These are phyloP conservation scores for Helicoverpa assulta DNA, from an alignment of 2,888 invertebrate species.

Conservation along the genomic window DNA sequence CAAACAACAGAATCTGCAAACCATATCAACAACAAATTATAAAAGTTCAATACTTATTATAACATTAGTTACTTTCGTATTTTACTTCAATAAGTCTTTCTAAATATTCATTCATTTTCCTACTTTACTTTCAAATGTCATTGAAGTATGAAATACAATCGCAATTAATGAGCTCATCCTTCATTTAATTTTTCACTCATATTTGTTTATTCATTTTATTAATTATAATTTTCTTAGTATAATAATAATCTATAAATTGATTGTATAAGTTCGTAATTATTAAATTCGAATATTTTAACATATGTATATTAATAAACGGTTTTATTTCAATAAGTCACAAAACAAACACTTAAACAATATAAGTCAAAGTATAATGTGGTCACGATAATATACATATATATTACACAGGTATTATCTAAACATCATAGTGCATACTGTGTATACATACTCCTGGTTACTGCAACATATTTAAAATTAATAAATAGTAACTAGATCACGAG, in stretches of 20 bases:
- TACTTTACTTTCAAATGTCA: conserved; percentile 89
- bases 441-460: conserved; percentile 62
- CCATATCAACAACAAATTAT: conserved; percentile 76
- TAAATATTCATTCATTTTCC: conserved; percentile 90
- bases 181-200: conserved; percentile 87
- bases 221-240: conserved; percentile 90
- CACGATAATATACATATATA: conserved; percentile 75
- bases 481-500: conserved; percentile 63
- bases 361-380: conserved; percentile 81
- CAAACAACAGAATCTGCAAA: conserved; percentile 61
- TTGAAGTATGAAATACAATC: conserved; percentile 90
- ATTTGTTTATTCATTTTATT: conserved; percentile 90
- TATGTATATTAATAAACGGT: conserved; percentile 91
- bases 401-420: conserved; percentile 76
- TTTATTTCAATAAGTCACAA: conserved; percentile 88
- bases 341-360: conserved; percentile 81
- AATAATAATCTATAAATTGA: conserved; percentile 90
- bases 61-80: conserved; percentile 89
- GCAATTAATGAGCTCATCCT: conserved; percentile 87
- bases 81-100: conserved; percentile 90
- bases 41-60: conserved; percentile 85
- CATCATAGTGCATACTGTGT: conserved; percentile 67
- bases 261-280: conserved; percentile 91
- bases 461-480: conserved; percentile 69
- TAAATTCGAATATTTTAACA: conserved; percentile 91